Evolutionary conservation across 2,797 vertebrate species (phyloP), one percentile per base, ranked within the genome.

Genomic region (Paratrypauchen microcephalus): DNA sequence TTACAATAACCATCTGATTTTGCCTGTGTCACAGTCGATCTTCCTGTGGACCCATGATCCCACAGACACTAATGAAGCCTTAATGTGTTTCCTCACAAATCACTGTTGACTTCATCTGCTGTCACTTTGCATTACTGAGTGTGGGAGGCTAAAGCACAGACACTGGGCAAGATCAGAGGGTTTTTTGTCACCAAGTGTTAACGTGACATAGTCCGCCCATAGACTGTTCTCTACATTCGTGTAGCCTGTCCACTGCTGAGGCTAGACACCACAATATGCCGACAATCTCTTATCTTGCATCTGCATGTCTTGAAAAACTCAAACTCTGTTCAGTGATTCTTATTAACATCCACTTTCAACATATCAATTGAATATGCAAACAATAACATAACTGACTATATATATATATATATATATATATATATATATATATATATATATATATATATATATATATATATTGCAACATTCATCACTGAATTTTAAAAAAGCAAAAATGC

Each of bases 171-270:
- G 72, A 79, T 77, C 48, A 48, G 79, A 75, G 70, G 74, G n/a
- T 65, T 73, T 69, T 72, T 69, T 75, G 67, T 78, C 74, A 70
- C 55, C 74, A 65, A 80, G 75, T 60, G 64, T 26, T 23, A 47
- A 62, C 59, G 61, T 78, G 80, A 81, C 73, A 75, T 64, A 65
- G 72, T 86, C 81, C 73, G 70, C 74, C 77, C 65, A 78, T 74
- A 69, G 79, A 83, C 80, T 79, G 69, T 36, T 82, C 73, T 74
- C 69, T 71, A 78, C 80, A 78, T 85, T 76, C 80, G 70, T 60
- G 69, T 82, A 1, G 71, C 72, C 79, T 70, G 59, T 6, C 67
- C 54, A 65, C 24, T 36, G 58, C 19, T 58, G 66, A 28, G 64
- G 63, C 66, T 54, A 68, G 58, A 66, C 68, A 64, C n/a, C 48